phyloP scores from a whole-genome alignment of 2,888 invertebrate species.

The Heliconius aoede region DNA sequence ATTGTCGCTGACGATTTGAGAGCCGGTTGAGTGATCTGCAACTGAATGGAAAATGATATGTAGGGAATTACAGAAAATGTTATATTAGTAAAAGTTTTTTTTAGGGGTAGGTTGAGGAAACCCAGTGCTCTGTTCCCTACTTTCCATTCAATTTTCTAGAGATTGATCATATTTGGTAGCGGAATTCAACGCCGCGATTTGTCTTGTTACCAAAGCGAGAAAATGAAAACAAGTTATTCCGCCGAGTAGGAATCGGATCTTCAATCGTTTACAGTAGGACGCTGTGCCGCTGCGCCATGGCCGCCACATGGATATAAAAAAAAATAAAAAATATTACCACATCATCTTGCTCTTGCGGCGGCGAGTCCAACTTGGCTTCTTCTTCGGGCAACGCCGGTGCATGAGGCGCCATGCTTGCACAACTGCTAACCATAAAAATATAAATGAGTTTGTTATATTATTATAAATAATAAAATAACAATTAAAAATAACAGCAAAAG shows the following conservation, averaged over 20 bases:
- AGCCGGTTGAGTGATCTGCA: constrained; percentile 60
- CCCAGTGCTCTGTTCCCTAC: not conserved
- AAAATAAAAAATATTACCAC: constrained; percentile 45
- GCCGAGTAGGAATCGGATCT: too few species aligned
- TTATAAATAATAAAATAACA: too few species aligned
- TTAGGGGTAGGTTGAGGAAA: not conserved
- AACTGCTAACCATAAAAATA: constrained; percentile 60
- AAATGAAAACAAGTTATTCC: not conserved
- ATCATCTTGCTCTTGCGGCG: constrained; percentile 56
- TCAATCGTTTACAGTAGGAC: not conserved
- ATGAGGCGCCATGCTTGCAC: constrained; percentile 65
- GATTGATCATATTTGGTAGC: not conserved
- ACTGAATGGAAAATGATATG: constrained; percentile 20
- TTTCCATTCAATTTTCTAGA: not conserved
- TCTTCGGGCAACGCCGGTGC: constrained; percentile 65
- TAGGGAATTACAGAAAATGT: not conserved
- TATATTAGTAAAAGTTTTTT: not conserved
- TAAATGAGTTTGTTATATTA: too few species aligned
- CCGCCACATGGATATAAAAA: too few species aligned
- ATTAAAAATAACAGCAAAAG: not conserved
- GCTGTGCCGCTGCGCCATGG: not conserved
- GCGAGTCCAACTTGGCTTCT: constrained; percentile 55
- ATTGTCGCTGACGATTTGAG: constrained; percentile 77
- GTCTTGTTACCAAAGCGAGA: not conserved
- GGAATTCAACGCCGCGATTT: not conserved